Percentiles rank a stretch among this genome's conserved stretches.
These are phyloP conservation scores for Caenorhabditis sp. DNA, from an alignment of 2,888 invertebrate species.

Conservation along the genomic window DNA sequence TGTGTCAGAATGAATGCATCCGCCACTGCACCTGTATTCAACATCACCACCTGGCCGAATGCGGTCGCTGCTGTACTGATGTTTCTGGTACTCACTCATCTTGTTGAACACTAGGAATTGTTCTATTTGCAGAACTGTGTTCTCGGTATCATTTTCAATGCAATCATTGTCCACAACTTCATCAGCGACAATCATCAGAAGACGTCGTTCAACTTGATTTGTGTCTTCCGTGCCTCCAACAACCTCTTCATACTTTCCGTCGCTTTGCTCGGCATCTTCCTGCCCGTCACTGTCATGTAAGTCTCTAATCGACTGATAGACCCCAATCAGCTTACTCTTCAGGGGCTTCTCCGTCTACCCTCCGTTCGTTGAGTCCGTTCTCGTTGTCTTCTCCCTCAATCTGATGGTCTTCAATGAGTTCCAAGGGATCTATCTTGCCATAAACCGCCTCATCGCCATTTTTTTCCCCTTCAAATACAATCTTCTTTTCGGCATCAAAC, in stretches of 20 bases:
- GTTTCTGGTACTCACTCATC: background rate
- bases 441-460: conserved; percentile 33
- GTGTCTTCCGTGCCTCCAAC: conserved; percentile 27
- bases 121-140: conserved; percentile 26
- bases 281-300: conserved; percentile 26
- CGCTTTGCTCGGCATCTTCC: conserved; percentile 9
- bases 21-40: background rate
- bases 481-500: conserved; percentile 16
- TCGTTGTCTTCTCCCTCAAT: conserved; percentile 9
- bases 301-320: too few relatives aligned
- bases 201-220: conserved; percentile 34
- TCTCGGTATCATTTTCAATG: conserved; percentile 18
- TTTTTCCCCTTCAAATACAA: conserved; percentile 16
- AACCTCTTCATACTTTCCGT: conserved; percentile 15
- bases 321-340: background rate
- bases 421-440: conserved; percentile 26
- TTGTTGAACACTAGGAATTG: too few relatives aligned
- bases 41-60: conserved; percentile 11
- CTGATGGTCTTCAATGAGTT: conserved; percentile 36
- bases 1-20: background rate
- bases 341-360: conserved; percentile 27
- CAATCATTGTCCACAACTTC: conserved; percentile 3
- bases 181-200: background rate
- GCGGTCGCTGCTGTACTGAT: background rate
- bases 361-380: conserved; percentile 20